Conservation (phyloP, 2,888 invertebrate species). For the Hypercompe scribonia region DNA sequence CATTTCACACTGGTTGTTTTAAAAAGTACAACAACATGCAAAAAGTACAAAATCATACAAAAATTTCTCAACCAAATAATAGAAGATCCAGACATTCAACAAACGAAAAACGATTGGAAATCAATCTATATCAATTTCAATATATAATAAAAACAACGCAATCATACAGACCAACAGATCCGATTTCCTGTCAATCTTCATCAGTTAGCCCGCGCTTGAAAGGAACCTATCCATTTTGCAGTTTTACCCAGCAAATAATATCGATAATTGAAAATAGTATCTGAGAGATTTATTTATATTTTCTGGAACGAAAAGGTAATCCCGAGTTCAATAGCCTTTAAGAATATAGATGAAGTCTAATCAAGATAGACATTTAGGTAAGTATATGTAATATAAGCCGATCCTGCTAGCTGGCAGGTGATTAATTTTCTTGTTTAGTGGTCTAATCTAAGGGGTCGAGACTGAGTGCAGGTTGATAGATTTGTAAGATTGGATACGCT, state of each 20-base stretch:
- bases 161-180: slow-evolving; percentile 9
- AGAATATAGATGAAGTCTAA: slow-evolving; percentile 19
- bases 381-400: slow-evolving; percentile 6
- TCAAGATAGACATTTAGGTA: slow-evolving; percentile 14
- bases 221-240: slow-evolving; percentile 22
- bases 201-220: slow-evolving; percentile 32
- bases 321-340: slow-evolving; percentile 12
- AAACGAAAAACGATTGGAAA: background rate
- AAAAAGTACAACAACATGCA: too few relatives aligned
- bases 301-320: slow-evolving; percentile 16
- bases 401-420: background rate
- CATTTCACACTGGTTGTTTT: too few relatives aligned
- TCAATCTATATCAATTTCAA: background rate
- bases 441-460: slow-evolving; percentile 2
- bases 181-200: slow-evolving; percentile 29
- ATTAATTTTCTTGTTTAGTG: slow-evolving; percentile 8
- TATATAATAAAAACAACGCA: slow-evolving; percentile 10
- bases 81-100: background rate
- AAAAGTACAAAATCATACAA: too few relatives aligned
- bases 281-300: slow-evolving; percentile 7
- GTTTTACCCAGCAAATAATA: slow-evolving; percentile 18
- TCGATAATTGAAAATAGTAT: slow-evolving; percentile 21
- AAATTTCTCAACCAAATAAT: too few relatives aligned
- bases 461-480: slow-evolving; percentile 1
- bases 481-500: background rate